Percentiles rank a stretch among this genome's conserved stretches.
phyloP scores from a whole-genome alignment of 2,113 vertebrate genomes.

The Notothenia rossii region DNA sequence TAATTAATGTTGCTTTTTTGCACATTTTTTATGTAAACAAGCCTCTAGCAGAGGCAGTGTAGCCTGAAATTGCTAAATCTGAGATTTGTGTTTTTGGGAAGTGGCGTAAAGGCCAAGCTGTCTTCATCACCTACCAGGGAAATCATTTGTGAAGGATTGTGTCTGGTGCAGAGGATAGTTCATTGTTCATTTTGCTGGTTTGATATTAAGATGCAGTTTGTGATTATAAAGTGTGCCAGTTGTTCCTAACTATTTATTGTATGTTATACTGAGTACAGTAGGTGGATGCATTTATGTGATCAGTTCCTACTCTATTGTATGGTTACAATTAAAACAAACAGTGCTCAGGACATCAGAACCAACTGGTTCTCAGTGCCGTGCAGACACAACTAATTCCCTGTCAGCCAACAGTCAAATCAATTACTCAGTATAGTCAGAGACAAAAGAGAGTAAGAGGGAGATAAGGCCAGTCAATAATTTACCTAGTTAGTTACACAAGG shows the following conservation, averaged over 20 bases:
- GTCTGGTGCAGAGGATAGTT: slow-evolving; percentile 23
- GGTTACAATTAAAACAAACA: slow-evolving; percentile 8
- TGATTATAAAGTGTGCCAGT: background rate
- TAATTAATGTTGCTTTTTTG: slow-evolving; percentile 59
- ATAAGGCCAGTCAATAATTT: background rate
- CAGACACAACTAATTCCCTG: slow-evolving; percentile 17
- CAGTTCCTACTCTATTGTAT: slow-evolving; percentile 2
- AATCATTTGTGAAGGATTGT: slow-evolving; percentile 46
- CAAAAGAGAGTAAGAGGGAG: background rate
- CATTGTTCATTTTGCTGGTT: slow-evolving; percentile 24
- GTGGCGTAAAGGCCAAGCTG: slow-evolving; percentile 47
- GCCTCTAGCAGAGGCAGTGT: slow-evolving; percentile 43
- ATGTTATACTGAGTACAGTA: background rate
- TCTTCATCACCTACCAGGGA: slow-evolving; percentile 38
- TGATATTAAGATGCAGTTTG: slow-evolving; percentile 19
- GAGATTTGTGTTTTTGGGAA: slow-evolving; percentile 57
- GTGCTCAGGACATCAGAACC: background rate
- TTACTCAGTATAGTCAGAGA: slow-evolving; percentile 5
- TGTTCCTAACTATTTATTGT: slow-evolving; percentile 16
- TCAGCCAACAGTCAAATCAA: slow-evolving; percentile 11
- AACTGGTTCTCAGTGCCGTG: background rate
- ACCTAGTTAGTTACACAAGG: slow-evolving; percentile 1
- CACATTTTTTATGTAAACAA: slow-evolving; percentile 54
- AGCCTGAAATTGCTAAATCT: slow-evolving; percentile 57
- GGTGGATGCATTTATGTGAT: slow-evolving; percentile 21